These are phyloP conservation scores for Conus betulinus DNA, from an alignment of 1,140 invertebrate species.

Conservation along the genomic window DNA sequence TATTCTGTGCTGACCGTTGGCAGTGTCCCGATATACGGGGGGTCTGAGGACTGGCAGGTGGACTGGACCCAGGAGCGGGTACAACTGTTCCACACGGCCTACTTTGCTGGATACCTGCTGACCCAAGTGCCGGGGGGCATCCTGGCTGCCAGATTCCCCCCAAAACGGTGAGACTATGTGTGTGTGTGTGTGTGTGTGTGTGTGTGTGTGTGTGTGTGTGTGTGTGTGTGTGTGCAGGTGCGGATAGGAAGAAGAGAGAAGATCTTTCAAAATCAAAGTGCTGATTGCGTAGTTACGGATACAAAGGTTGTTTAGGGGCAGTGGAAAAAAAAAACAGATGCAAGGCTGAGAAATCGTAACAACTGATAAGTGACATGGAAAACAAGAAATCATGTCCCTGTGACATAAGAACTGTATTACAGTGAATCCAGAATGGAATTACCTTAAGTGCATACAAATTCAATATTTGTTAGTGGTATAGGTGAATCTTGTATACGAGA, in stretches of 20 bases:
- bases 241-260: not conserved
- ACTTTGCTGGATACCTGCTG: slow-evolving; percentile 46
- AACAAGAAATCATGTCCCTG: too few species aligned
- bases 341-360: too few species aligned
- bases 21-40: slow-evolving; percentile 22
- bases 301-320: too few species aligned
- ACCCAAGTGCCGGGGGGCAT: slow-evolving; percentile 54
- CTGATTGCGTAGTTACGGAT: too few species aligned
- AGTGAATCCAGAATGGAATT: too few species aligned
- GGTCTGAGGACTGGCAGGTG: slow-evolving; percentile 24
- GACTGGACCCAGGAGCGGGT: slow-evolving; percentile 20
- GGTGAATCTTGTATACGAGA: too few species aligned
- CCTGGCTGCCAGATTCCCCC: slow-evolving; percentile 45
- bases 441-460: too few species aligned
- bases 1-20: not conserved
- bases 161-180: slow-evolving; percentile 38
- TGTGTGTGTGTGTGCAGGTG: not conserved
- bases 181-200: not conserved
- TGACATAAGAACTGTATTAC: too few species aligned
- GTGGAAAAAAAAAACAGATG: too few species aligned
- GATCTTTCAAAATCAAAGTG: too few species aligned
- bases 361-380: too few species aligned
- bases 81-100: slow-evolving; percentile 44
- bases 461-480: too few species aligned
- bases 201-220: not conserved